Conservation (phyloP, 2,797 vertebrate genomes). For the Petrocephalus schoutedeni region DNA sequence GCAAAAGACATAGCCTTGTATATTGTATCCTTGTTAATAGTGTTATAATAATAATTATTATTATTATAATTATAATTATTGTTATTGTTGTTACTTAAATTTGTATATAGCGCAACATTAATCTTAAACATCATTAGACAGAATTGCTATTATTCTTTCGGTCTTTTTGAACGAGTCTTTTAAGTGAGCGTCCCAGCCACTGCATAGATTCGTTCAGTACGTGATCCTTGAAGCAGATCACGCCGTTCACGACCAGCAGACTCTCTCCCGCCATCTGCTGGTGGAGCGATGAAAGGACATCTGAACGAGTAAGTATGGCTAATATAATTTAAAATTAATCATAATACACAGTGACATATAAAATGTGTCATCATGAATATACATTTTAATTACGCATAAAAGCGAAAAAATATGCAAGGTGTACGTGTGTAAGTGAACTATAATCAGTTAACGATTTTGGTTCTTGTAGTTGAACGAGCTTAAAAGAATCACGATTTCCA, state of each 20-base stretch:
- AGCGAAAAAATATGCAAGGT: not conserved
- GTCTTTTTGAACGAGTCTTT: not conserved
- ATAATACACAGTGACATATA: not conserved
- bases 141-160: not conserved
- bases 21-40: not conserved
- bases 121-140: no score
- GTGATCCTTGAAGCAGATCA: not conserved
- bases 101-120: no score
- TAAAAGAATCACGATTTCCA: not conserved
- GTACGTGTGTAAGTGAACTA: not conserved
- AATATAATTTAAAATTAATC: not conserved
- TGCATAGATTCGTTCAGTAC: not conserved
- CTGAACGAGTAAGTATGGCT: not conserved
- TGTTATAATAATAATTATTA: no score
- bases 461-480: not conserved
- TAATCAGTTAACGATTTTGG: not conserved
- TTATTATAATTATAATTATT: not conserved
- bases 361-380: not conserved
- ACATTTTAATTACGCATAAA: not conserved
- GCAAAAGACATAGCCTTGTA: not conserved
- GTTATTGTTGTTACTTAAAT: not conserved
- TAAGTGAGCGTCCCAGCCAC: not conserved
- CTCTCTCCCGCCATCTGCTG: not conserved
- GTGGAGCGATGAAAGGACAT: not conserved
- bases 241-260: not conserved